Percentiles rank a stretch among this genome's conserved stretches.
Evolutionary conservation across 2,888 invertebrate genomes (phyloP).

Genomic region (Bombylius discolor): DNA sequence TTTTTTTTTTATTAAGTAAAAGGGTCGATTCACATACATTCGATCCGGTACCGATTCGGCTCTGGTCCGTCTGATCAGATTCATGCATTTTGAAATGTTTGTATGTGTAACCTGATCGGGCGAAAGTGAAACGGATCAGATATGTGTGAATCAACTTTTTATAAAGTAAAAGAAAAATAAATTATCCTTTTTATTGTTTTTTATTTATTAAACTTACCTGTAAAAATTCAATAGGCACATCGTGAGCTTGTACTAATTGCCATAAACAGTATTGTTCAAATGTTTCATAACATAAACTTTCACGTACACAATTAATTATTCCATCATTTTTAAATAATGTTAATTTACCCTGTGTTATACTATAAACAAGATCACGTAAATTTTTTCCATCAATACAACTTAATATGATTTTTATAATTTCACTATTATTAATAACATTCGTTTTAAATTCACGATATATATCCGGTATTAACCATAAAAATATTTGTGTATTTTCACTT

Average conservation of each 20-base stretch:
- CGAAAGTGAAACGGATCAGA: too few relatives aligned
- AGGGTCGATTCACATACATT: too few relatives aligned
- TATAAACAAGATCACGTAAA: constrained; percentile 79
- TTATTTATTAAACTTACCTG: constrained; percentile 23
- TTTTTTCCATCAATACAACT: constrained; percentile 82
- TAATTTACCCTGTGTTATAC: constrained; percentile 77
- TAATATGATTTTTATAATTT: constrained; percentile 77
- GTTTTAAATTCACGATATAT: constrained; percentile 82
- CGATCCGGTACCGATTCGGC: too few relatives aligned
- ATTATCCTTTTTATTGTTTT: too few relatives aligned
- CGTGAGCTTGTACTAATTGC: constrained; percentile 90
- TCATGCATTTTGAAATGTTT: too few relatives aligned
- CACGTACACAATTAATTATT: constrained; percentile 58
- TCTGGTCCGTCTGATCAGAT: too few relatives aligned
- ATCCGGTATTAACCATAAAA: constrained; percentile 87
- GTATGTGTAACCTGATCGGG: too few relatives aligned
- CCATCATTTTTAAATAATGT: constrained; percentile 72
- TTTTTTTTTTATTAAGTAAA: too few relatives aligned
- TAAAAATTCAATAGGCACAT: constrained; percentile 83
- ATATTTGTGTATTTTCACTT: constrained; percentile 74
- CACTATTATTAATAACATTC: constrained; percentile 74
- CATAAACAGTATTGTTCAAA: constrained; percentile 95
- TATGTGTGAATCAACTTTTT: too few relatives aligned
- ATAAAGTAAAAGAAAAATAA: too few relatives aligned
- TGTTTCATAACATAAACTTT: constrained; percentile 89